Evolutionary conservation across 92 coral and sea anemone species (phyloP).

Genomic region (Actinernus sp.): DNA sequence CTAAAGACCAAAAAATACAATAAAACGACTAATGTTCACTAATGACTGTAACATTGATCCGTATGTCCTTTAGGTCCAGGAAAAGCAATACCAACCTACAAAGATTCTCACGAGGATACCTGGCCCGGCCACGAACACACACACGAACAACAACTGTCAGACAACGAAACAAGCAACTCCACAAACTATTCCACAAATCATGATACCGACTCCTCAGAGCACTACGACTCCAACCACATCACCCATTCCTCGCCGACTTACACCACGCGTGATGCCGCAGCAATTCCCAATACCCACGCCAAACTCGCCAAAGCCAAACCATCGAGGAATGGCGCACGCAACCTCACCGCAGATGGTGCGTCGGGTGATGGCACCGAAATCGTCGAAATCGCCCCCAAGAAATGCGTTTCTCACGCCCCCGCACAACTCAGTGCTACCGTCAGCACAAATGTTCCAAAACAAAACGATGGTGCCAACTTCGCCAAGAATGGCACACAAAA

Average conservation of each 20-base stretch:
- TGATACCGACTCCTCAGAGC: constrained; percentile 17
- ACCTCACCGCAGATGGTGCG: constrained; percentile 10
- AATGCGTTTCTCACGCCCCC: constrained; percentile 3
- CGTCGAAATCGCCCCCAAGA: constrained; percentile 1
- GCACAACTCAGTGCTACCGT: not conserved
- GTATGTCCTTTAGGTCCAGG: constrained; percentile 10
- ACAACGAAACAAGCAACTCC: constrained; percentile 56
- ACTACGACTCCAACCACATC: not conserved
- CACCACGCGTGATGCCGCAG: no score
- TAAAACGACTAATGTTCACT: not conserved
- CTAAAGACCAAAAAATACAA: no score
- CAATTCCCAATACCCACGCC: no score
- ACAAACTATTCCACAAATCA: constrained; percentile 39
- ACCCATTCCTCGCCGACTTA: no score
- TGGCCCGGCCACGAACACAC: constrained; percentile 16
- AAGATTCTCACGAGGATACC: constrained; percentile 11
- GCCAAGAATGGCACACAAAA: constrained; percentile 21
- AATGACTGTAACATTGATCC: no score
- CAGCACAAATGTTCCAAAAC: not conserved
- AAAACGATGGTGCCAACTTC: constrained; percentile 35
- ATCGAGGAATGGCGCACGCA: not conserved
- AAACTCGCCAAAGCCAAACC: no score
- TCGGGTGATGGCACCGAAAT: constrained; percentile 5
- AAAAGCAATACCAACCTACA: constrained; percentile 5
- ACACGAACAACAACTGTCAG: constrained; percentile 12